Evolutionary conservation across 2,797 vertebrate species (phyloP).

Genomic region (Gallirallus australis): DNA sequence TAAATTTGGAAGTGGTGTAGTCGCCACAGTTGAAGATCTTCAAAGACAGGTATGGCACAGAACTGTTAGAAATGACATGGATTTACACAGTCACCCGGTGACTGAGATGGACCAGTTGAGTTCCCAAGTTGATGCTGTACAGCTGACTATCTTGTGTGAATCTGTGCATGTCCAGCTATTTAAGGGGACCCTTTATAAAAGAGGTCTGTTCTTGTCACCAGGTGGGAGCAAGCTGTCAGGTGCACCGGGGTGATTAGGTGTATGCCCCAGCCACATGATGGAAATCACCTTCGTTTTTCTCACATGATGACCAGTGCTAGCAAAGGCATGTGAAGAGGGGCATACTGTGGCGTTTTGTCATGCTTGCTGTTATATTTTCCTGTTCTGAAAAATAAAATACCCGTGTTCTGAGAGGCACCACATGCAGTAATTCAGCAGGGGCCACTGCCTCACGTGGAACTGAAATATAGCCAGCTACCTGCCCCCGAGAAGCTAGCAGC

Average conservation of each 20-base stretch:
- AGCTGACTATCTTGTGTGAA: neutral
- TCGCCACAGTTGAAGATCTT: neutral
- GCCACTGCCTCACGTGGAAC: neutral
- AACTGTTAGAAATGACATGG: neutral
- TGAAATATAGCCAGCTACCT: neutral
- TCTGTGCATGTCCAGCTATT: neutral
- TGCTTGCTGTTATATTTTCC: neutral
- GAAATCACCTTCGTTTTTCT: neutral
- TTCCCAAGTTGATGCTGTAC: neutral
- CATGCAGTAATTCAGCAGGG: neutral
- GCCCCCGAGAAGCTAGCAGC: neutral
- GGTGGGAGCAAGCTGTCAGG: neutral
- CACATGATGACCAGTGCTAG: neutral
- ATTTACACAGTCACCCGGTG: neutral
- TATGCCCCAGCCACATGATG: neutral
- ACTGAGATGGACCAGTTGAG: neutral
- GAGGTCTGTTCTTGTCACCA: neutral
- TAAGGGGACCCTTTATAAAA: neutral
- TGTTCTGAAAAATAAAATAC: neutral
- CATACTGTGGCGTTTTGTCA: neutral
- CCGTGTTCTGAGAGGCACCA: neutral
- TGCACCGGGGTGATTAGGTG: neutral
- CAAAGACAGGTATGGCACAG: neutral
- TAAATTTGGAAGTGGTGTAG: neutral
- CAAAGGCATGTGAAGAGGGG: neutral